Base-by-base conservation (phyloP, 2,113 vertebrate genomes). In the Drymodes brunneopygia region DNA sequence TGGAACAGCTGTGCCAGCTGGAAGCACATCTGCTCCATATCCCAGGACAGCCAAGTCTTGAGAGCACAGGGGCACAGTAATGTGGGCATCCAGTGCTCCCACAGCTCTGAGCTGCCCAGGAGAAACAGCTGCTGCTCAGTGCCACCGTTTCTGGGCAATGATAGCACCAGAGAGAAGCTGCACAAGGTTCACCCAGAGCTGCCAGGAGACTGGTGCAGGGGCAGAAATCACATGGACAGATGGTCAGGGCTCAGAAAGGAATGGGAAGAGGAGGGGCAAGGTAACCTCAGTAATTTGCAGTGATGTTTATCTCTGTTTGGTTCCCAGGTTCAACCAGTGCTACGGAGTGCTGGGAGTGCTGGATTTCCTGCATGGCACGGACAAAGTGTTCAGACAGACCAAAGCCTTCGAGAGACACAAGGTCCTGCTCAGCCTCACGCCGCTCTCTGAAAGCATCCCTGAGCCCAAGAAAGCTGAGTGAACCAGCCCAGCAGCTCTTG, bases 301-400 rank as follows among this genome's bases (percentile, higher is more conserved):
- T 14, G 27, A 58, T 25, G 31, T 47, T 81, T 78, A 27, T 67
- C 28, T 88, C 60, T 42, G 75, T 81, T 57, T 38, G 85, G 27
- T 72, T 81, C 80, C 31, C 96, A 99, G 99, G 98, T 99, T 99
- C 95, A 99, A 98, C 92, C 99, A 99, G 97, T 99, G 99, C 87
- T 99, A 98, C 0, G 99, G 99, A 1, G 98, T 99, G 11, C 97
- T 99, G 20, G 99, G 99, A 1, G 97, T 99, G 33, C 92, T 99
- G 96, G 99, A 99, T 94, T 97, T 98, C 7, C 98, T 99, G 33
- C 99, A 99, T 0, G 98, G 99, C 54, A 99, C 99, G 0, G 99
- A 99, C 56, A 53, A 50, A 7, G 81, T 96, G 25, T 99, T 99
- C 95, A 98, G 98, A 83, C 96, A 98, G 82, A 98, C 95, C 50